phyloP scores from a whole-genome alignment of 2,797 vertebrate species.

The Pseudomugil gertrudae region DNA sequence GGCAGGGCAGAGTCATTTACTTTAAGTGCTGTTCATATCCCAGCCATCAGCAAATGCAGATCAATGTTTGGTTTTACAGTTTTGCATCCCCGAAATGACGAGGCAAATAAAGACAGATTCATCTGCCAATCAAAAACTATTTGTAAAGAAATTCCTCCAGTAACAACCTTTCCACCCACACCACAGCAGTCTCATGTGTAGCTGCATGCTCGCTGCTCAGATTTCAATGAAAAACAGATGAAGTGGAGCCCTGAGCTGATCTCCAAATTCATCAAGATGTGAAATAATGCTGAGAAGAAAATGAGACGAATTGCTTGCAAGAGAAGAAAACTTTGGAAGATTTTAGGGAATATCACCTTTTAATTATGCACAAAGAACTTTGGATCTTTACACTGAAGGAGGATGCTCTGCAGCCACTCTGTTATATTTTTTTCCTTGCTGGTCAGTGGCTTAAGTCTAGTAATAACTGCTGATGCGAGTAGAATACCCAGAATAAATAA shows the following conservation, averaged over 20 bases:
- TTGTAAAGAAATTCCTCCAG: constrained; percentile 66
- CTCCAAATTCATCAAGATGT: constrained; percentile 32
- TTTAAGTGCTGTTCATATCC: constrained; percentile 75
- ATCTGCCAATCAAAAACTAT: constrained; percentile 70
- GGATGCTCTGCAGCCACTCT: constrained; percentile 26
- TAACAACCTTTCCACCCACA: constrained; percentile 19
- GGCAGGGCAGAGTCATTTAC: constrained; percentile 60
- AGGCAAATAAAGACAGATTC: constrained; percentile 57
- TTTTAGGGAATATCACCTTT: constrained; percentile 8
- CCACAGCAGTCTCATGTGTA: constrained; percentile 13
- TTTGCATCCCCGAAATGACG: constrained; percentile 70
- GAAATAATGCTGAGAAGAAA: constrained; percentile 9
- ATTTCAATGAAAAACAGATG: constrained; percentile 32
- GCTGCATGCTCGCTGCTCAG: constrained; percentile 15
- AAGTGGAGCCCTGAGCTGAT: constrained; percentile 55
- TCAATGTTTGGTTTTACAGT: constrained; percentile 77
- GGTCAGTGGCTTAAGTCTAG: constrained; percentile 41
- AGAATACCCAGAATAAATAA: constrained; percentile 23
- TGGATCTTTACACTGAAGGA: constrained; percentile 23
- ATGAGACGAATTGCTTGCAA: constrained; percentile 29
- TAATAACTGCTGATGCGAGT: constrained; percentile 51
- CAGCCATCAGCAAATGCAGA: constrained; percentile 71
- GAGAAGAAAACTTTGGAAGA: constrained; percentile 28
- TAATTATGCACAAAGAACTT: constrained; percentile 31
- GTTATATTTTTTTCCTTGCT: constrained; percentile 10